These are phyloP conservation scores for Phaedon cochleariae DNA, from an alignment of 2,888 invertebrate genomes.

Conservation along the genomic window DNA sequence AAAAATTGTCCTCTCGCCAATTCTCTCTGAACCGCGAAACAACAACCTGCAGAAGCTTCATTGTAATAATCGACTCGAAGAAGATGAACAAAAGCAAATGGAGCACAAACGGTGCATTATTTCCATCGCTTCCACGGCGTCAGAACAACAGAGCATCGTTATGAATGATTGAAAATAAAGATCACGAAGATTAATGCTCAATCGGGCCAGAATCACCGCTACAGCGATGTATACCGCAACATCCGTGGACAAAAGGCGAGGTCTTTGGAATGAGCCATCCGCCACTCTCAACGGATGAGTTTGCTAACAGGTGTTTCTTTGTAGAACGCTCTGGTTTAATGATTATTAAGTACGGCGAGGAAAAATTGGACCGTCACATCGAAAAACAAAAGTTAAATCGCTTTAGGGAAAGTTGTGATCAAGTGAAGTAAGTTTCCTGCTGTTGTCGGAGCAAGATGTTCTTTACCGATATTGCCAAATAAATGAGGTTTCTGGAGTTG, in stretches of 20 bases:
- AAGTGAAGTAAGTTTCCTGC: too few species aligned
- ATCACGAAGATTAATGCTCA: constrained; percentile 15
- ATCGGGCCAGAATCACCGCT: neutral
- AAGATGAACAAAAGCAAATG: neutral
- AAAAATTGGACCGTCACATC: neutral
- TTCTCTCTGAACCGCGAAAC: neutral
- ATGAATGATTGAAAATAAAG: constrained; percentile 19
- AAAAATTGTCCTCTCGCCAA: too few species aligned
- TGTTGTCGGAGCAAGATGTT: too few species aligned
- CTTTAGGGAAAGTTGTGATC: neutral
- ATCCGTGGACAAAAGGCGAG: neutral
- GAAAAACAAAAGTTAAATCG: neutral
- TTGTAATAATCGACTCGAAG: constrained; percentile 5
- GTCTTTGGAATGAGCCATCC: constrained; percentile 4
- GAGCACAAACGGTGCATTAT: neutral
- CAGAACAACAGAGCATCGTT: constrained; percentile 13
- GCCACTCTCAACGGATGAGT: constrained; percentile 10
- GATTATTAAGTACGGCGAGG: neutral
- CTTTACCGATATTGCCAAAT: too few species aligned
- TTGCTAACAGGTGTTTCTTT: constrained; percentile 23
- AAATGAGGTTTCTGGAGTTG: too few species aligned
- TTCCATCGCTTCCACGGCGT: neutral
- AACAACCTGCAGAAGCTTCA: neutral
- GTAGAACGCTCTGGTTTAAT: neutral
- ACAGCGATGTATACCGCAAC: neutral